Evolutionary conservation across 2,797 vertebrate species (phyloP).

Genomic region (Chaetodon trifasciatus): DNA sequence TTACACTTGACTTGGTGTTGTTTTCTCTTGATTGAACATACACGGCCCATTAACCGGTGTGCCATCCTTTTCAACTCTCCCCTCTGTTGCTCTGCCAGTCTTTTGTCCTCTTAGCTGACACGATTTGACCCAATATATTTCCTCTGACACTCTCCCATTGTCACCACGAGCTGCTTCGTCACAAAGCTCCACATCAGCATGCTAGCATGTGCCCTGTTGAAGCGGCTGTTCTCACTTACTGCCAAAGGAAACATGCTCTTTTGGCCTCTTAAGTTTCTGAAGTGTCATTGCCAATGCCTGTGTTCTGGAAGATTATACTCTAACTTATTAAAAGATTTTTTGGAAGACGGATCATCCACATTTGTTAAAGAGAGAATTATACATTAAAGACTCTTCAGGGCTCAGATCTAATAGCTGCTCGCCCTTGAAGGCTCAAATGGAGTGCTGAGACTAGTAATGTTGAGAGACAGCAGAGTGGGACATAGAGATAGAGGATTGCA

Average conservation of each 20-base stretch:
- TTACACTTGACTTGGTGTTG: neutral
- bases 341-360: constrained; percentile 56
- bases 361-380: constrained; percentile 82
- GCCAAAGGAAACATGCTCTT: constrained; percentile 57
- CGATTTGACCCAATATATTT: constrained; percentile 34
- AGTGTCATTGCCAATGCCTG: constrained; percentile 56
- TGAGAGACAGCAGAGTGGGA: constrained; percentile 54
- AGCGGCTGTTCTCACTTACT: constrained; percentile 21
- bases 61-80: neutral
- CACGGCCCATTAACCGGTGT: neutral
- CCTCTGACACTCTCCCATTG: constrained; percentile 44
- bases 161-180: constrained; percentile 33
- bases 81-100: constrained; percentile 26
- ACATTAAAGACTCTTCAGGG: constrained; percentile 78
- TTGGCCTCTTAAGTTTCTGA: constrained; percentile 63
- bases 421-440: constrained; percentile 66
- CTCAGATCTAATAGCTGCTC: constrained; percentile 76
- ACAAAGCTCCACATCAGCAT: constrained; percentile 48
- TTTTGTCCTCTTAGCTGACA: constrained; percentile 46
- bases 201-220: constrained; percentile 36
- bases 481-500: constrained; percentile 25
- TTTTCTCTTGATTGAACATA: constrained; percentile 17
- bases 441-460: constrained; percentile 59
- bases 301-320: constrained; percentile 65
- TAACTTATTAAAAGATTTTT: constrained; percentile 71